A percentile compares a stretch with the other conserved stretches of the same genome.
Conservation (phyloP, 2,113 vertebrate genomes). For the Cheirogaleus medius region DNA sequence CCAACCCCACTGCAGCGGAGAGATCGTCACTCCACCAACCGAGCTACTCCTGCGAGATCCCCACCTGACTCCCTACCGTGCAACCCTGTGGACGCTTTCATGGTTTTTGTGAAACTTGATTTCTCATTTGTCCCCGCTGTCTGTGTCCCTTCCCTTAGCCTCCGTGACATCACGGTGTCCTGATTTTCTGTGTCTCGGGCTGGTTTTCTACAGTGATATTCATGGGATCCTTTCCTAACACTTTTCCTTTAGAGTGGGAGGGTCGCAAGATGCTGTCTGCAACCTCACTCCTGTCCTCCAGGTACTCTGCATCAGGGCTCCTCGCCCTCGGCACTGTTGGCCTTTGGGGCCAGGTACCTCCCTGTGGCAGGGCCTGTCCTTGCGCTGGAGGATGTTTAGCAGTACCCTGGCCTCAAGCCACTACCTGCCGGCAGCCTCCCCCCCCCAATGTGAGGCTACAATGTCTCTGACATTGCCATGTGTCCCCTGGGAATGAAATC, state of each 20-base stretch:
- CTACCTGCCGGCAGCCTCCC: not conserved
- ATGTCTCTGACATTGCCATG: rapidly evolving
- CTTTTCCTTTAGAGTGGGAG: not conserved
- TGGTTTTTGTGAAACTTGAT: not conserved
- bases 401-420: rapidly evolving
- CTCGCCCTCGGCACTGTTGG: rapidly evolving
- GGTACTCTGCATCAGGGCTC: too few species aligned
- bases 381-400: rapidly evolving
- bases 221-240: too few species aligned
- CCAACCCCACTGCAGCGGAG: not conserved
- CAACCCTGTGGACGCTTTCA: rapidly evolving
- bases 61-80: not conserved
- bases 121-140: too few species aligned
- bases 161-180: not conserved
- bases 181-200: not conserved
- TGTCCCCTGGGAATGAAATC: too few species aligned
- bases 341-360: not conserved
- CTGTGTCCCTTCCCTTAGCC: not conserved
- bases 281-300: rapidly evolving
- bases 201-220: too few species aligned
- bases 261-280: not conserved
- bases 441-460: not conserved
- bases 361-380: not conserved
- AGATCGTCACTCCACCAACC: rapidly evolving
- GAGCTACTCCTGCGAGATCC: too few species aligned